Percentiles rank a stretch among this genome's conserved stretches.
Evolutionary conservation across 2,797 vertebrate genomes (phyloP).

Genomic region (Notoglanidium macrostoma): DNA sequence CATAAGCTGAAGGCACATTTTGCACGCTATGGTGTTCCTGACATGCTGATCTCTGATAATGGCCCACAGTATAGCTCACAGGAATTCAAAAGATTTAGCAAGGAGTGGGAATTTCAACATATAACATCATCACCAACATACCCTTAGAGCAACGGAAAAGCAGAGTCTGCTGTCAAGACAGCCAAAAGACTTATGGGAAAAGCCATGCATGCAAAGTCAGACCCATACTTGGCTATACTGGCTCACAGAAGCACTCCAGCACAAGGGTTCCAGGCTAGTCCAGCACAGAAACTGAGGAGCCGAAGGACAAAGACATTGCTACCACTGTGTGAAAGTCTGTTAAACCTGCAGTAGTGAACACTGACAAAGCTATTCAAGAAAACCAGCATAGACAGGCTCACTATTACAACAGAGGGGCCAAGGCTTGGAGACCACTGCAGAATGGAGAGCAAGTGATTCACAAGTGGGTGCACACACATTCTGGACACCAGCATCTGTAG

Average conservation of each 20-base stretch:
- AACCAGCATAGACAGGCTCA: no score
- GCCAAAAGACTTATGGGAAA: conserved; percentile 4
- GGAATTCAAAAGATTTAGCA: conserved; percentile 42
- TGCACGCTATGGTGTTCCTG: neutral
- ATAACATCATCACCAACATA: conserved; percentile 19
- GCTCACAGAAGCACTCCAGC: conserved; percentile 6
- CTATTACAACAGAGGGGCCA: no score
- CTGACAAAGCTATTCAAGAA: no score
- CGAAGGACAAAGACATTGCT: no score
- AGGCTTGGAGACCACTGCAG: no score
- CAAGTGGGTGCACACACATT: no score
- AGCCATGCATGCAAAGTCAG: conserved; percentile 17
- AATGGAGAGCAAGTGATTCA: no score
- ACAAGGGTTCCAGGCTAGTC: neutral
- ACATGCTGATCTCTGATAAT: conserved; percentile 36
- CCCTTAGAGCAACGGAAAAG: conserved; percentile 31
- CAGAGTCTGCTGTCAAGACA: conserved; percentile 27
- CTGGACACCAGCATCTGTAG: no score
- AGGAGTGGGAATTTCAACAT: conserved; percentile 38
- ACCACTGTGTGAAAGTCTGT: no score
- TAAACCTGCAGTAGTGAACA: no score
- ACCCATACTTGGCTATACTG: conserved; percentile 15
- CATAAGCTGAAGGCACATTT: neutral
- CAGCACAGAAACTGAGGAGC: neutral
- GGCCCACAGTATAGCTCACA: conserved; percentile 31